These are phyloP conservation scores for Brachionus angularis DNA, from an alignment of 1,140 invertebrate genomes.

Conservation along the genomic window DNA sequence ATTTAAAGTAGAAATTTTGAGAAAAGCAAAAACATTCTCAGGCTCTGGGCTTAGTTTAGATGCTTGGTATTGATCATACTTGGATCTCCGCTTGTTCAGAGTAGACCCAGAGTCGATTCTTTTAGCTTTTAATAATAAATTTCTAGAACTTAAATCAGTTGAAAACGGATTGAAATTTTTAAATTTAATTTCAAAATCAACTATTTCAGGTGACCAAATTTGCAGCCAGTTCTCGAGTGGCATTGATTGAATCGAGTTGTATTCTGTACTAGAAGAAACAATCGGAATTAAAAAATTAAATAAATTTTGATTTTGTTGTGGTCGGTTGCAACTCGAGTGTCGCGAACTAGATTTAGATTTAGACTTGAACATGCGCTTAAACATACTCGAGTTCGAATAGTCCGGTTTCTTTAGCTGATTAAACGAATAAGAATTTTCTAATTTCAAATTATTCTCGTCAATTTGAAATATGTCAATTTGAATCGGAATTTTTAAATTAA, in stretches of 20 bases:
- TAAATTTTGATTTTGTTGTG: background rate
- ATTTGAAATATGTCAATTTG: too few species aligned
- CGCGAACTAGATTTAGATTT: slow-evolving; percentile 5
- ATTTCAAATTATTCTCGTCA: too few species aligned
- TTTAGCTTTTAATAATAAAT: too few species aligned
- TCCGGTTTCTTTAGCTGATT: too few species aligned
- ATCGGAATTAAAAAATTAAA: background rate
- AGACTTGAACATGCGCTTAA: slow-evolving; percentile 17
- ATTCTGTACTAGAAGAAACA: slow-evolving; percentile 8
- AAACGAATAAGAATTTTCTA: too few species aligned
- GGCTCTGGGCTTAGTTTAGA: too few species aligned
- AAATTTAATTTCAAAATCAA: background rate
- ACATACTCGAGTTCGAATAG: slow-evolving; percentile 18
- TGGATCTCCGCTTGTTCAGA: slow-evolving; percentile 5
- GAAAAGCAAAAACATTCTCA: too few species aligned
- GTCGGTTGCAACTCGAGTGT: background rate
- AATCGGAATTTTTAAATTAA: slow-evolving; percentile 4
- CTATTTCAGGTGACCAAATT: background rate
- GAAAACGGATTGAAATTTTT: background rate
- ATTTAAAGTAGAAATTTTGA: too few species aligned
- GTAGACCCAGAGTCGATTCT: too few species aligned
- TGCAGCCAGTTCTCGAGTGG: background rate
- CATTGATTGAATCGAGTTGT: background rate
- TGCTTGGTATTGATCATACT: slow-evolving; percentile 21
- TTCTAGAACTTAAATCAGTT: too few species aligned